phyloP scores from a whole-genome alignment of 2,113 vertebrate species.

The Varanus komodoensis region DNA sequence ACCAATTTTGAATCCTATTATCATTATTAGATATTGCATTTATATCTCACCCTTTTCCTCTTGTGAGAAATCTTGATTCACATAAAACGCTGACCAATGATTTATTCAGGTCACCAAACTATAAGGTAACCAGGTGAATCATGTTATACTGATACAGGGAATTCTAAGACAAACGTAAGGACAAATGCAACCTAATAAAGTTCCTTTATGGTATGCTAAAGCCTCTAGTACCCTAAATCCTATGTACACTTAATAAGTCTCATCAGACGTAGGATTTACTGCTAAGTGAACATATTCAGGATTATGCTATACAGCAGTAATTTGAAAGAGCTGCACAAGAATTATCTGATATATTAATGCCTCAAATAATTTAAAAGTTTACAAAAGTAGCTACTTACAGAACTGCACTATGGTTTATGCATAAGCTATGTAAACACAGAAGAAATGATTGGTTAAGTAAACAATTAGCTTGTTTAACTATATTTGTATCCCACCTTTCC shows the following conservation, averaged over 20 bases:
- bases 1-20: not conserved
- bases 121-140: too few species aligned
- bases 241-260: not conserved
- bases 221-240: not conserved
- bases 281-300: not conserved
- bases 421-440: not conserved
- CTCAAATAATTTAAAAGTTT: slow-evolving; percentile 32
- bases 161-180: slow-evolving; percentile 9
- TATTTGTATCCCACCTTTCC: not conserved
- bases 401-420: not conserved
- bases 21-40: too few species aligned
- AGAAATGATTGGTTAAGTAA: not conserved
- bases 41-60: too few species aligned
- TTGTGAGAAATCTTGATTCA: not conserved
- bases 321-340: slow-evolving; percentile 8
- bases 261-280: not conserved
- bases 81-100: too few species aligned
- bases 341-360: not conserved
- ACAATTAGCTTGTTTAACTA: too few species aligned
- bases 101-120: too few species aligned
- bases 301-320: slow-evolving; percentile 1
- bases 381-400: not conserved
- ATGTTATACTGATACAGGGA: not conserved
- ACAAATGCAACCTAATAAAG: not conserved
- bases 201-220: not conserved